Evolutionary conservation across 2,113 vertebrate species (phyloP).

Genomic region (Dipodomys spectabilis): DNA sequence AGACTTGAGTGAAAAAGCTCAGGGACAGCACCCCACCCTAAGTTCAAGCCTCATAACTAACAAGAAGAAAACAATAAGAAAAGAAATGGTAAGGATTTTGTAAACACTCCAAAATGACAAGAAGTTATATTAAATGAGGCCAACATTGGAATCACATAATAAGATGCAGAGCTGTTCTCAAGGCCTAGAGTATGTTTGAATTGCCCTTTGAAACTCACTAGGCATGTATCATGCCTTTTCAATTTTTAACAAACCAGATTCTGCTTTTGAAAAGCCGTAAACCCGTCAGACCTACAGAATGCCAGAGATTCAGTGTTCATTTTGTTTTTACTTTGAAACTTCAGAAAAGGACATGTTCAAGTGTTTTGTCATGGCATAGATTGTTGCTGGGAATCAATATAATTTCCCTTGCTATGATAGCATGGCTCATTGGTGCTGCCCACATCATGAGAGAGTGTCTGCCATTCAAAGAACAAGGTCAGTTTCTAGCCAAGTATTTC

Average conservation of each 20-base stretch:
- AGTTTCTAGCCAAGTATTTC: background rate
- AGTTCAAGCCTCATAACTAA: too few relatives aligned
- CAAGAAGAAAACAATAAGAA: too few relatives aligned
- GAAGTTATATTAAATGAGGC: slow-evolving; percentile 2
- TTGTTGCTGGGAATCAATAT: background rate
- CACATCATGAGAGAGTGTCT: background rate
- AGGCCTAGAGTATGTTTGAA: background rate
- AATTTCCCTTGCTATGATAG: background rate
- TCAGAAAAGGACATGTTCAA: background rate
- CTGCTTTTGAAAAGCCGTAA: background rate
- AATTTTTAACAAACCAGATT: background rate
- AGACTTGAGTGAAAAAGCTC: too few relatives aligned
- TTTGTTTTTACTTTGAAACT: background rate
- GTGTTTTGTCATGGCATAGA: background rate
- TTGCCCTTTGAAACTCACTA: background rate
- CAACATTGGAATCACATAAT: background rate
- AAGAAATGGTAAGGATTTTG: background rate
- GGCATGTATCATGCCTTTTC: background rate
- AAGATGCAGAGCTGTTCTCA: background rate
- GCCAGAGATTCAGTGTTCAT: fast-evolving
- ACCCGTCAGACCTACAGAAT: background rate
- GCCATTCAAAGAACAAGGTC: background rate
- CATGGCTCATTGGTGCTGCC: background rate
- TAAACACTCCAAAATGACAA: background rate
- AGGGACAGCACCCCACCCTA: too few relatives aligned